Percentiles rank a stretch among this genome's conserved stretches.
Evolutionary conservation across 2,797 vertebrate genomes (phyloP).

Genomic region (Microtus obscurus): DNA sequence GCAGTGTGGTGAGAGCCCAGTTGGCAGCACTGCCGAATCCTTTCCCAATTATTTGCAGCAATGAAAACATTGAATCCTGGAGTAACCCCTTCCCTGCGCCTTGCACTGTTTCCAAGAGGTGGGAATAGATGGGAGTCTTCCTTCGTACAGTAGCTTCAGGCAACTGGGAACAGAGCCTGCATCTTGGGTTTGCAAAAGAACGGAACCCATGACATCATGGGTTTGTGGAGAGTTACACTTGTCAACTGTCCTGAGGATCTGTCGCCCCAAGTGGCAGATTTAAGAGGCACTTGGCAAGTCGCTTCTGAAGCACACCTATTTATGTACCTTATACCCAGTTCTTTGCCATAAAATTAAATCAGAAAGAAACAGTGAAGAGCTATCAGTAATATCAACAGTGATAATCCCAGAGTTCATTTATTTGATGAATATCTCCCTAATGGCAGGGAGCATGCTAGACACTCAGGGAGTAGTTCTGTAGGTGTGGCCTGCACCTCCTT

Average conservation of each 20-base stretch:
- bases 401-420: neutral
- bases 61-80: neutral
- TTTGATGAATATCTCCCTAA: slow-evolving; percentile 17
- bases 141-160: neutral
- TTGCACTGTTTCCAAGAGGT: slow-evolving; percentile 2
- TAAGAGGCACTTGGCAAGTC: neutral
- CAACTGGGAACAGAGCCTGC: slow-evolving; percentile 29
- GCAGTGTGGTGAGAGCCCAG: neutral
- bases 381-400: neutral
- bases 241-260: neutral
- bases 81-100: neutral
- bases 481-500: neutral
- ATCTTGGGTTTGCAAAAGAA: neutral
- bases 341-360: neutral
- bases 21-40: neutral
- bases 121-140: neutral
- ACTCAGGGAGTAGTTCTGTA: neutral
- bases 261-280: neutral
- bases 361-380: slow-evolving; percentile 10
- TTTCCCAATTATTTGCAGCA: neutral
- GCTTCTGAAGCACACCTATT: neutral
- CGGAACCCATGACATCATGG: neutral
- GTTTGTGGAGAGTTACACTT: neutral
- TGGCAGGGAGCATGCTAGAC: neutral
- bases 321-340: neutral